Conservation (phyloP, 2,113 vertebrate species). For the Psilopogon haemacephalus region DNA sequence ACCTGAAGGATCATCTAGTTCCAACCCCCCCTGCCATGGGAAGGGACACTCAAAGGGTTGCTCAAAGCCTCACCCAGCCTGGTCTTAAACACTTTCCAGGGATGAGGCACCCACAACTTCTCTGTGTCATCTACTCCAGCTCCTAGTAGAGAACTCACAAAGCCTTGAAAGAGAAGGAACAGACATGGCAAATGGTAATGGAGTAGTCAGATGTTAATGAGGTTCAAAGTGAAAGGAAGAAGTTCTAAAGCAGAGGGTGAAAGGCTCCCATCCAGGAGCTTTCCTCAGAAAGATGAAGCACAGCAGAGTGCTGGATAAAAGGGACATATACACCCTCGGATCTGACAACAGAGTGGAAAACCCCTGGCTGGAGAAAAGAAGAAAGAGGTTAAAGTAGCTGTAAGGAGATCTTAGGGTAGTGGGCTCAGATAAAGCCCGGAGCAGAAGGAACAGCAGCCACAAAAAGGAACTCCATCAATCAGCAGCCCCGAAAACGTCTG, state of each 20-base stretch:
- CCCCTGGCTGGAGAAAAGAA: slow-evolving; percentile 41
- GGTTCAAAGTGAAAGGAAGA: neutral
- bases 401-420: neutral
- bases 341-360: slow-evolving; percentile 25
- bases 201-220: neutral
- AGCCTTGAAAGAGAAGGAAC: neutral
- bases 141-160: neutral
- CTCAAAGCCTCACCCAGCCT: too few species aligned
- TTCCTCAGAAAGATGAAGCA: neutral
- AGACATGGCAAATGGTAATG: neutral
- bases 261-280: neutral
- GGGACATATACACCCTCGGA: neutral
- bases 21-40: too few species aligned
- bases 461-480: slow-evolving; percentile 8
- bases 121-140: too few species aligned
- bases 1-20: too few species aligned
- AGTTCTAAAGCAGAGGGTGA: neutral
- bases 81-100: too few species aligned
- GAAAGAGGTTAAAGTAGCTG: neutral
- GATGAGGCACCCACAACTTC: too few species aligned
- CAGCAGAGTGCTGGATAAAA: neutral
- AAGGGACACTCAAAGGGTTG: too few species aligned
- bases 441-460: slow-evolving; percentile 8
- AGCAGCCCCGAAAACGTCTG: neutral
- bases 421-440: neutral